phyloP scores from a whole-genome alignment of 2,888 invertebrate genomes.

The Heliconius cydno region DNA sequence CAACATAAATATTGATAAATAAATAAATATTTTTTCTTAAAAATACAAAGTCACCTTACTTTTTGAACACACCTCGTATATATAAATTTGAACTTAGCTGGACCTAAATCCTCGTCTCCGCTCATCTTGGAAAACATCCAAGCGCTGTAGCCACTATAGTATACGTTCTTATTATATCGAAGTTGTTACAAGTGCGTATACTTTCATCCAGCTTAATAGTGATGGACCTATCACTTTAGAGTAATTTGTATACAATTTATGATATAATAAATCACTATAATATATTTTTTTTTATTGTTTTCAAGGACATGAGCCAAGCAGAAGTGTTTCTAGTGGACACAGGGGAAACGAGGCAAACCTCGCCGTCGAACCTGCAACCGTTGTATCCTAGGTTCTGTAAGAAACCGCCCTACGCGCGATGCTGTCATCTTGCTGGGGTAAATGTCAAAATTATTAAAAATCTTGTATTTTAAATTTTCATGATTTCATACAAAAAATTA shows the following conservation, averaged over 20 bases:
- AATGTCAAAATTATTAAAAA: slow-evolving; percentile 42
- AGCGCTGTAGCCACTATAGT: background rate
- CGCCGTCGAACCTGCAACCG: slow-evolving; percentile 56
- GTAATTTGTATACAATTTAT: background rate
- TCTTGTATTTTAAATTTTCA: too few relatives aligned
- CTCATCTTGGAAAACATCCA: background rate
- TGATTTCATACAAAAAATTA: too few relatives aligned
- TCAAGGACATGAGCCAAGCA: slow-evolving; percentile 56
- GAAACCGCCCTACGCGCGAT: slow-evolving; percentile 67
- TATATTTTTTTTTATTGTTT: slow-evolving; percentile 8
- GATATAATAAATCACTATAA: background rate
- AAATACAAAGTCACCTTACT: too few relatives aligned
- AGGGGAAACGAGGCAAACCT: slow-evolving; percentile 60
- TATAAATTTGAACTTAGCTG: background rate
- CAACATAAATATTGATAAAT: too few relatives aligned
- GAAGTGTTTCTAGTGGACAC: slow-evolving; percentile 71
- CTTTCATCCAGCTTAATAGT: background rate
- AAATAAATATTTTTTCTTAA: too few relatives aligned
- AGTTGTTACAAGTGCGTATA: background rate
- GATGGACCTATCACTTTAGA: background rate
- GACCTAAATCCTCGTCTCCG: background rate
- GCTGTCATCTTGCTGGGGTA: slow-evolving; percentile 76
- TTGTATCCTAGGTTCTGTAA: slow-evolving; percentile 59
- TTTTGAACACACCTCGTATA: too few relatives aligned
- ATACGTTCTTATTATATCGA: background rate